A percentile compares a stretch with the other conserved stretches of the same genome.
Evolutionary conservation across 2,113 vertebrate species (phyloP).

Genomic region (Poecile atricapillus): DNA sequence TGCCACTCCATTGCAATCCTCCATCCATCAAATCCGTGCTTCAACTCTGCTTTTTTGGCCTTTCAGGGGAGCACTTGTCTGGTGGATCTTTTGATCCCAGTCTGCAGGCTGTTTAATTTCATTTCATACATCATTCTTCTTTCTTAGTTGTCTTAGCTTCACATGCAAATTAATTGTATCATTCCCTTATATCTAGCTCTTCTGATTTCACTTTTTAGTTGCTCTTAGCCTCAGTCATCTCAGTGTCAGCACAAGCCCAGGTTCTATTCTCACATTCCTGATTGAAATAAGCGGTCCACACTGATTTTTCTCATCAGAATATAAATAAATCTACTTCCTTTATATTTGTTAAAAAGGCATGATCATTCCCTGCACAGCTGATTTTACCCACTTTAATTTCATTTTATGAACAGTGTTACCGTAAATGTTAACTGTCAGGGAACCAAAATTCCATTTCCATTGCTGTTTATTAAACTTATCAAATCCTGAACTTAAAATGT

Average conservation of each 20-base stretch:
- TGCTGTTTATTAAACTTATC: not conserved
- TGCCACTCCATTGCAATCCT: not conserved
- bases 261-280: not conserved
- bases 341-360: not conserved
- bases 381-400: not conserved
- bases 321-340: not conserved
- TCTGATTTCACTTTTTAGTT: not conserved
- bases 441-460: not conserved
- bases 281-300: not conserved
- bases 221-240: not conserved
- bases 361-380: not conserved
- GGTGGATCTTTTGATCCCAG: not conserved
- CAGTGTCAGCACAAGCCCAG: not conserved
- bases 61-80: not conserved
- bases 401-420: not conserved
- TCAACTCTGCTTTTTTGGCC: not conserved
- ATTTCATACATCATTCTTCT: constrained; percentile 8
- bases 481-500: not conserved
- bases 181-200: not conserved
- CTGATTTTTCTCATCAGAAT: not conserved
- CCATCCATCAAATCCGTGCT: not conserved
- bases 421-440: not conserved
- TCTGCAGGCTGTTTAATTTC: not conserved
- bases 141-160: not conserved
- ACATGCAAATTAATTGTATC: not conserved